Evolutionary conservation across 2,797 vertebrate genomes (phyloP).

Genomic region (Coilia nasus): DNA sequence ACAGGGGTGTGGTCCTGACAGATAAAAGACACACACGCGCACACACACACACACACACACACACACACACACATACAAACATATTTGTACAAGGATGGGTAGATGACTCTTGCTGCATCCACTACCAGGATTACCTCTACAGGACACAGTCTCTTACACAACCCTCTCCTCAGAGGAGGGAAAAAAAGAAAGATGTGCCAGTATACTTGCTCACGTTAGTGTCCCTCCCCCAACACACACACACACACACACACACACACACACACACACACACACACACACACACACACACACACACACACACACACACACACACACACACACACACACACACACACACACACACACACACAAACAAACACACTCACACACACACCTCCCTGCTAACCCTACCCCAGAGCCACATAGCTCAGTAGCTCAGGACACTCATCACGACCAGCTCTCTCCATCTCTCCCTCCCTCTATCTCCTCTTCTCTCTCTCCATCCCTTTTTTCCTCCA

Average conservation of each 20-base stretch:
- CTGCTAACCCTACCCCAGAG: not conserved
- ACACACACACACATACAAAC: not conserved
- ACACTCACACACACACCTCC: not conserved
- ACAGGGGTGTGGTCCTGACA: not conserved
- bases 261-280: not conserved
- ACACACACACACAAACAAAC: not conserved
- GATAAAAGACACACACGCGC: not conserved
- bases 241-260: not conserved
- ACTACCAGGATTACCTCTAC: not conserved
- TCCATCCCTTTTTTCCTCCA: too few species aligned
- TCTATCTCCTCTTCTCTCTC: not conserved
- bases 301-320: not conserved
- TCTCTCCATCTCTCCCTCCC: not conserved
- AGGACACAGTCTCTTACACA: not conserved
- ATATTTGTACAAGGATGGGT: not conserved
- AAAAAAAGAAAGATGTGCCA: conserved; percentile 9
- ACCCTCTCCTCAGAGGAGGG: not conserved
- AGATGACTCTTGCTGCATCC: not conserved
- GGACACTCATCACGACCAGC: not conserved
- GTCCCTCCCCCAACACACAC: not conserved
- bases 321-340: not conserved
- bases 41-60: conserved; percentile 9
- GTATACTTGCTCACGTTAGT: not conserved
- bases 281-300: not conserved
- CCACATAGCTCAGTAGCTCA: not conserved